Evolutionary conservation across 35 echinoderm and acorn worm genomes (phyloP).

Genomic region (Eucidaris tribuloides): DNA sequence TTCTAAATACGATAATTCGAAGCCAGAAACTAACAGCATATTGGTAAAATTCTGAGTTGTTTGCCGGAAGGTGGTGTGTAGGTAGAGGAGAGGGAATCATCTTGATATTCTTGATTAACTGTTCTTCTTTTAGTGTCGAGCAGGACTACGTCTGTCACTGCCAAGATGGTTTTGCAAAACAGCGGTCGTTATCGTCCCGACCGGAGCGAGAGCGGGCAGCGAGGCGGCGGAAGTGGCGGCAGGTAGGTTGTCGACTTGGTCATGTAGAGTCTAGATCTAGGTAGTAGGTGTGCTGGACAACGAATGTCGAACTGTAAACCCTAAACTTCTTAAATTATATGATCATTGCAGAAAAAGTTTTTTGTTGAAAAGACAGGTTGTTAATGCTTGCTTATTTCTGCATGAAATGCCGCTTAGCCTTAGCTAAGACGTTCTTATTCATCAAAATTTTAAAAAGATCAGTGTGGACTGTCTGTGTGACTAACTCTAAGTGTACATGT

Average conservation of each 20-base stretch:
- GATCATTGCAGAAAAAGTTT: neutral
- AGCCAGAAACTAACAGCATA: neutral
- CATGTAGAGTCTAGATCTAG: neutral
- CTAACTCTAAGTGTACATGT: no score
- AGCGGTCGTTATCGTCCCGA: slow-evolving; percentile 66
- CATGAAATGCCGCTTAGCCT: neutral
- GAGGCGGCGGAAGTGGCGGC: neutral
- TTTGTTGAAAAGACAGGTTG: neutral
- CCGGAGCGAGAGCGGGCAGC: neutral
- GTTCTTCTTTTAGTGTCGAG: no score
- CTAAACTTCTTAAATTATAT: no score
- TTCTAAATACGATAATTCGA: no score
- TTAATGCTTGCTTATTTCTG: neutral
- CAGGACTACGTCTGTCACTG: neutral
- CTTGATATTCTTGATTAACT: no score
- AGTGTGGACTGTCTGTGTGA: no score
- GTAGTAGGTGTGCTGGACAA: neutral
- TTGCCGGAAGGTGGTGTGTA: neutral
- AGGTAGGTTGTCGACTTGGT: neutral
- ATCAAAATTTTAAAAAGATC: no score
- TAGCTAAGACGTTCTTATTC: neutral
- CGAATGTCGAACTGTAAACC: no score
- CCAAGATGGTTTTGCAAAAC: slow-evolving; percentile 81
- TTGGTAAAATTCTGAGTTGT: neutral
- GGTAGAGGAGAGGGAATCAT: no score